A percentile compares a stretch with the other conserved stretches of the same genome.
These are phyloP conservation scores for Diorhabda carinulata DNA, from an alignment of 1,140 invertebrate genomes.

Conservation along the genomic window DNA sequence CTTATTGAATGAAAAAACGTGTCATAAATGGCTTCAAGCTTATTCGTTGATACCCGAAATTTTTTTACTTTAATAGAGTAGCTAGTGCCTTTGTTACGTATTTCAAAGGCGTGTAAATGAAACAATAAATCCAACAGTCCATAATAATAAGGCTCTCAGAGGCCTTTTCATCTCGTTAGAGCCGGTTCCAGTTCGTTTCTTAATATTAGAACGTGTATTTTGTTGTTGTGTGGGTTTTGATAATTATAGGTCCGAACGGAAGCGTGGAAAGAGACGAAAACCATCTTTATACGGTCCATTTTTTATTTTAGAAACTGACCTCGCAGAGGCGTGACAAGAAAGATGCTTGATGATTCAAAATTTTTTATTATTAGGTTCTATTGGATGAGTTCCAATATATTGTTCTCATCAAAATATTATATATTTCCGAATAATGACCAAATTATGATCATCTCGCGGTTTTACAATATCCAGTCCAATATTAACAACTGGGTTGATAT, in stretches of 20 bases:
- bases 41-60: neutral
- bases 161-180: slow-evolving; percentile 33
- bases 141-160: slow-evolving; percentile 33
- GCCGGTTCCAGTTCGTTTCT: slow-evolving; percentile 25
- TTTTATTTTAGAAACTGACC: no score
- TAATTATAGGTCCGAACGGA: slow-evolving; percentile 43
- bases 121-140: slow-evolving; percentile 18
- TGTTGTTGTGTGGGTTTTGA: slow-evolving; percentile 37
- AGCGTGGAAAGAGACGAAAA: slow-evolving; percentile 25
- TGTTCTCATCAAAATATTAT: no score
- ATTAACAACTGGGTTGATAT: no score
- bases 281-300: slow-evolving; percentile 23
- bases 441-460: no score
- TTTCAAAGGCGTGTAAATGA: neutral
- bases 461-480: no score
- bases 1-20: no score
- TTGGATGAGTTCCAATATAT: no score
- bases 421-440: no score
- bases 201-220: slow-evolving; percentile 28
- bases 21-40: no score
- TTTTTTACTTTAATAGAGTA: neutral
- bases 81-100: neutral
- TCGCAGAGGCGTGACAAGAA: no score
- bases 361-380: no score
- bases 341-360: no score